Percentiles rank a stretch among this genome's conserved stretches.
phyloP scores from a whole-genome alignment of 2,888 invertebrate species.

The Amphimallon solstitiale region DNA sequence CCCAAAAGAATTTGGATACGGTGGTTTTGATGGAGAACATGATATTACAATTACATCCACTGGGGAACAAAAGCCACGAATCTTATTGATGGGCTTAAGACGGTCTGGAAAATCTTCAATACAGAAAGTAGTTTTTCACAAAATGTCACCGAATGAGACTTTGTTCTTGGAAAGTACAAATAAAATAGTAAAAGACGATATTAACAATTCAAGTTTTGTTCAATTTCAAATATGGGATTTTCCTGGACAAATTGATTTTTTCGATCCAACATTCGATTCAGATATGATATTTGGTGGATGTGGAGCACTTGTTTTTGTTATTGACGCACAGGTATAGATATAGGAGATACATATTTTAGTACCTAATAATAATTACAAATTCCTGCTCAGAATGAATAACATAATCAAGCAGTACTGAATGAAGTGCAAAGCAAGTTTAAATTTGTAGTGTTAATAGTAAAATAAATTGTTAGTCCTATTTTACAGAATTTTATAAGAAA shows the following conservation, averaged over 20 bases:
- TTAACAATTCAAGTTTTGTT: slow-evolving; percentile 96
- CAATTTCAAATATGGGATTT: slow-evolving; percentile 99
- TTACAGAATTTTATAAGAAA: too few species aligned
- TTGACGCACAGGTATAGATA: slow-evolving; percentile 88
- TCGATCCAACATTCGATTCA: slow-evolving; percentile 95
- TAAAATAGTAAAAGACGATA: slow-evolving; percentile 98
- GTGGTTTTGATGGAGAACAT: slow-evolving; percentile 84
- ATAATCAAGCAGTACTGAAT: too few species aligned
- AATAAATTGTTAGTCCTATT: too few species aligned
- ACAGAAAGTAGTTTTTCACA: slow-evolving; percentile 99
- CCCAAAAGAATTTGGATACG: slow-evolving; percentile 93
- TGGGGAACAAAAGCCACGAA: slow-evolving; percentile 89
- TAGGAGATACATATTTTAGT: too few species aligned
- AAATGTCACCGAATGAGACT: slow-evolving; percentile 99
- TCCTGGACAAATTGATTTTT: slow-evolving; percentile 98
- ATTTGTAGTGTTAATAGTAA: too few species aligned
- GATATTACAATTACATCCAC: slow-evolving; percentile 71
- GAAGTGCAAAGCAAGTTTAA: too few species aligned
- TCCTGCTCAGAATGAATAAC: too few species aligned
- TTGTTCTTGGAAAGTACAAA: slow-evolving; percentile 98
- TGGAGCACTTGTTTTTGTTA: slow-evolving; percentile 98
- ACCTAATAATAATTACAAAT: too few species aligned
- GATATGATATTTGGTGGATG: slow-evolving; percentile 97
- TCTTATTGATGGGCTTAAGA: slow-evolving; percentile 93
- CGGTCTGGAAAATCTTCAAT: slow-evolving; percentile 99